These are phyloP conservation scores for Dinothrombium tinctorium DNA, from an alignment of 1,140 invertebrate species.

Conservation along the genomic window DNA sequence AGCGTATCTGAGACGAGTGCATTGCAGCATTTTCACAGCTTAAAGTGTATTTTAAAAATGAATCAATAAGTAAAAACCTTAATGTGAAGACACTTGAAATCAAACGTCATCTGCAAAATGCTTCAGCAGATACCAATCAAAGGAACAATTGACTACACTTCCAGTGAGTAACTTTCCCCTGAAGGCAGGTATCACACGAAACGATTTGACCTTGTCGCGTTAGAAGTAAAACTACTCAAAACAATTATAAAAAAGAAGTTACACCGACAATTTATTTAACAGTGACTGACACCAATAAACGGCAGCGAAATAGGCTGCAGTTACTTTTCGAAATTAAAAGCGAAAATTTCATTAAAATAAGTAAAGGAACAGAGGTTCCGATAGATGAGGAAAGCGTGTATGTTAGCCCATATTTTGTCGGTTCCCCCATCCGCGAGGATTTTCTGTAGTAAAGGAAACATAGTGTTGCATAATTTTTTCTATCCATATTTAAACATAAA, in stretches of 20 bases:
- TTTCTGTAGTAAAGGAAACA: background rate
- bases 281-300: background rate
- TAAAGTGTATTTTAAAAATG: no score
- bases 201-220: no score
- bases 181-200: no score
- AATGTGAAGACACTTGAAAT: no score
- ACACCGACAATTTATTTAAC: background rate
- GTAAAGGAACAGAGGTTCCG: background rate
- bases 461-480: background rate
- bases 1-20: no score
- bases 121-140: no score
- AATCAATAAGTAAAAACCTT: no score
- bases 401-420: conserved; percentile 4
- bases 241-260: background rate
- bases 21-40: no score
- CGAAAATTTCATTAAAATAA: background rate
- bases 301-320: no score
- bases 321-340: background rate
- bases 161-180: no score
- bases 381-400: background rate
- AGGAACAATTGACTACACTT: no score
- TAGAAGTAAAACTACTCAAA: background rate
- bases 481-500: background rate
- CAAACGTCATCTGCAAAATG: no score
- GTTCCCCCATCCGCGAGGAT: conserved; percentile 6